These are phyloP conservation scores for Linyphia triangularis DNA, from an alignment of 2,888 invertebrate genomes.

Conservation along the genomic window DNA sequence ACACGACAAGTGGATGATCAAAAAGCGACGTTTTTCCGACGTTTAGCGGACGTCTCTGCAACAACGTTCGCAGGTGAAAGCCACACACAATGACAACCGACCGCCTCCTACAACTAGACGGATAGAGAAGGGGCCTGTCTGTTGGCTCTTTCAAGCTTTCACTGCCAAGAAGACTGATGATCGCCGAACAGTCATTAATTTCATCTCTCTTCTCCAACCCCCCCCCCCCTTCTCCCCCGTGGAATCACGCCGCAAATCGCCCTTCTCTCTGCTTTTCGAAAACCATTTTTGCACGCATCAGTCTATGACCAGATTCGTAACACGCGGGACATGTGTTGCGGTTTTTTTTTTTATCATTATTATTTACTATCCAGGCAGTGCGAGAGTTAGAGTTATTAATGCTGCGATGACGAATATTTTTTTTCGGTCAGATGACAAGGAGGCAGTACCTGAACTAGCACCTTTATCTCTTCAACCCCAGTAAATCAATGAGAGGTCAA, in stretches of 20 bases:
- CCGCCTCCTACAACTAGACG: background rate
- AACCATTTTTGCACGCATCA: conserved; percentile 61
- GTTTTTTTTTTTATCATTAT: no score
- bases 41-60: background rate
- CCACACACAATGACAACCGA: background rate
- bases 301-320: no score
- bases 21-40: background rate
- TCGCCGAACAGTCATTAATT: conserved; percentile 70
- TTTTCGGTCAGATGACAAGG: no score
- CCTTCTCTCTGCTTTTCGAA: conserved; percentile 11
- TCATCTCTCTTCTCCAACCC: conserved; percentile 32
- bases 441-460: no score
- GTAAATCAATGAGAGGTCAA: no score
- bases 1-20: conserved; percentile 36
- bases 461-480: no score
- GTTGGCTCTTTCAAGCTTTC: conserved; percentile 70
- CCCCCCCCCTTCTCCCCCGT: conserved; percentile 20
- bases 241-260: conserved; percentile 10
- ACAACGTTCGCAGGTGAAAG: background rate
- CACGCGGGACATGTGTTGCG: no score
- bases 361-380: no score
- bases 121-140: conserved; percentile 41
- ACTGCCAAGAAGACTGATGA: conserved; percentile 69
- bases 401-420: no score
- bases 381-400: no score